Percentiles rank a stretch among this genome's conserved stretches.
These are phyloP conservation scores for Proteles cristata DNA, from an alignment of 2,113 vertebrate species.

Conservation along the genomic window DNA sequence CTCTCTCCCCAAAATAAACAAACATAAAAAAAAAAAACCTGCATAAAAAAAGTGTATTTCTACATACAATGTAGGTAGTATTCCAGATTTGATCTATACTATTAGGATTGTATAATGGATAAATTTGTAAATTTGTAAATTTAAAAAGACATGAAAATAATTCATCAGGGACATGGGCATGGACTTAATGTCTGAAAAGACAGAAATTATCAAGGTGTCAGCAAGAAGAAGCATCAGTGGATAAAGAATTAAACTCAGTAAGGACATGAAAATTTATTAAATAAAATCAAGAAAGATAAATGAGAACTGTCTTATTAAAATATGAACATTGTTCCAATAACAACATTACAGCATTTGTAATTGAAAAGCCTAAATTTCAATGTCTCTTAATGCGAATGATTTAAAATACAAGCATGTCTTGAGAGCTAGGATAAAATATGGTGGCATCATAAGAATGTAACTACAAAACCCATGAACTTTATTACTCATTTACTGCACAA, in stretches of 20 bases:
- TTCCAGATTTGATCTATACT: not conserved
- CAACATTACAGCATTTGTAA: not conserved
- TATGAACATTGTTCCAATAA: not conserved
- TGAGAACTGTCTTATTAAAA: not conserved
- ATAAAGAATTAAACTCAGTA: not conserved
- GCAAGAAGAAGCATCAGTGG: not conserved
- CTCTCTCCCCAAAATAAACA: too few species aligned
- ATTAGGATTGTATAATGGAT: not conserved
- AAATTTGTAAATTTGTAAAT: too few species aligned
- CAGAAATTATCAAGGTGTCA: not conserved
- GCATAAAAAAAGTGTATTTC: not conserved
- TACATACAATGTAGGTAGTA: not conserved
- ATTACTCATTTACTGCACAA: not conserved
- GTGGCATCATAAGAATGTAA: not conserved
- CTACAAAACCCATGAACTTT: not conserved
- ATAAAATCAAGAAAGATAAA: not conserved
- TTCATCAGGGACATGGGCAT: not conserved
- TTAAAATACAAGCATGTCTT: not conserved
- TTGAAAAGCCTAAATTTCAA: slow-evolving; percentile 9
- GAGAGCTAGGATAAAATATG: not conserved
- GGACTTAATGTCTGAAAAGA: not conserved
- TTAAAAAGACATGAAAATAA: not conserved
- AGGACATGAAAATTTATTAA: not conserved
- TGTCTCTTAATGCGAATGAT: not conserved
- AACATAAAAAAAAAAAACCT: too few species aligned